phyloP scores from a whole-genome alignment of 2,797 vertebrate genomes.

The Pipistrellus kuhlii region DNA sequence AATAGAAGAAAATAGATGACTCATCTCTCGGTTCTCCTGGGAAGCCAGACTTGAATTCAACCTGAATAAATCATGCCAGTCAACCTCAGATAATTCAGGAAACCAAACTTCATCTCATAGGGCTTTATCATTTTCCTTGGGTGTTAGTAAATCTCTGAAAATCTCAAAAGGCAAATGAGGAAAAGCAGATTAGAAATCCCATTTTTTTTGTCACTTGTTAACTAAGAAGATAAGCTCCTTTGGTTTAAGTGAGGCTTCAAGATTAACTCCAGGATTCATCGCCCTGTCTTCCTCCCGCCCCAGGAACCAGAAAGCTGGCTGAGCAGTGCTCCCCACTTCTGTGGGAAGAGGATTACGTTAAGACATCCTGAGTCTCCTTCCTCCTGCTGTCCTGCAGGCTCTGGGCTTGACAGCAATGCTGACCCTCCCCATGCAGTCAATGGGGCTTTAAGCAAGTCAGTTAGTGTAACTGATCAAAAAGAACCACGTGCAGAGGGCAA shows the following conservation, averaged over 20 bases:
- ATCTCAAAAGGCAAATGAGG: neutral
- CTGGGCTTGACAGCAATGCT: neutral
- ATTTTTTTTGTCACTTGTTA: constrained; percentile 22
- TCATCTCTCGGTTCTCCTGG: neutral
- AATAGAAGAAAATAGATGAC: constrained; percentile 10
- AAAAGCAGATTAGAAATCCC: constrained; percentile 23
- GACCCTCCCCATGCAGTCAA: neutral
- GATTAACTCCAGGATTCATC: constrained; percentile 29
- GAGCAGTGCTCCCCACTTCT: neutral
- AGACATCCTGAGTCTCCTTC: constrained; percentile 2
- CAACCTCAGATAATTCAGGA: neutral
- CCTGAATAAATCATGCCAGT: neutral
- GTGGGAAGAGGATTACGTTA: constrained; percentile 1
- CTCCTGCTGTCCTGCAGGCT: neutral
- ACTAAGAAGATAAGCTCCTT: constrained; percentile 51
- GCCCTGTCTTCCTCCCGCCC: neutral
- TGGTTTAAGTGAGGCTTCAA: constrained; percentile 20
- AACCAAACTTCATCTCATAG: neutral
- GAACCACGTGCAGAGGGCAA: constrained; percentile 15
- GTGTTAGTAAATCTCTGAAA: neutral
- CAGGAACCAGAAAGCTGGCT: constrained; percentile 42
- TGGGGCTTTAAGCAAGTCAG: constrained; percentile 31
- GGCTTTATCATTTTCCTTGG: neutral
- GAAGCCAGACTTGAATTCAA: constrained; percentile 10
- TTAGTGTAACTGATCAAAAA: neutral